Base-by-base conservation (phyloP, 1,140 invertebrate species). In the Odontomachus brunneus region DNA sequence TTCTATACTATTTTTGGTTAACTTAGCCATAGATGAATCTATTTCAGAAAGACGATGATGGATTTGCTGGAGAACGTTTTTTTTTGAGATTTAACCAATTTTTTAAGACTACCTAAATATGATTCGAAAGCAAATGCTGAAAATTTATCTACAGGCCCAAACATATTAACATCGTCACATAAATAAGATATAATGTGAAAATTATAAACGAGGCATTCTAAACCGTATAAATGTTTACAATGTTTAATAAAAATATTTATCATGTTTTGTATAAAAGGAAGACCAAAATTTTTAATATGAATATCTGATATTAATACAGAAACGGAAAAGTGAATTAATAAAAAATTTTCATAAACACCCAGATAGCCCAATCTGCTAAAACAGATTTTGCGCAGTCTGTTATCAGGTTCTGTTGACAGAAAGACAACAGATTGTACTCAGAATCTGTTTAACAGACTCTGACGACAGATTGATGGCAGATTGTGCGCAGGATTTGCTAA, bases 41-140 rank as follows among this genome's bases (percentile, higher is more conserved):
- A 22, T 19, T 62, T 65, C 33, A 4, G 62, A 17, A 65, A 65
- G 62, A 65, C 33, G 62, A 44, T 9, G 17, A 44, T 65, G 62
- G 44, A 65, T 65, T 65, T 65, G 33, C 44, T 65, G 33, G 22
- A 65, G 33, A 65, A 65, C 3, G 11, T 65, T 65, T 0, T 38
- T 65, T 3, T 29, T n/a, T n/a, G 62, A 1, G 33, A 65, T 65
- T 15, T 19, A 14, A 65, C n/a, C 2, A 65, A 3, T 44, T 65
- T 22, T 65, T 65, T 65, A 12, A 65, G 62, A 22, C 17, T 1
- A 65, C 62, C 19, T 65, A 65, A 65, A 65, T 65, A 44, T 65
- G 62, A 65, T 19, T 65, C 62, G 15, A 65, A 65, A 65, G n/a
- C 62, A 65, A 65, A 65, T 44, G 62, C 33, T 65, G 62, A 65